phyloP scores from a whole-genome alignment of 2,113 vertebrate genomes.

The Anarhynchus alexandrinus region DNA sequence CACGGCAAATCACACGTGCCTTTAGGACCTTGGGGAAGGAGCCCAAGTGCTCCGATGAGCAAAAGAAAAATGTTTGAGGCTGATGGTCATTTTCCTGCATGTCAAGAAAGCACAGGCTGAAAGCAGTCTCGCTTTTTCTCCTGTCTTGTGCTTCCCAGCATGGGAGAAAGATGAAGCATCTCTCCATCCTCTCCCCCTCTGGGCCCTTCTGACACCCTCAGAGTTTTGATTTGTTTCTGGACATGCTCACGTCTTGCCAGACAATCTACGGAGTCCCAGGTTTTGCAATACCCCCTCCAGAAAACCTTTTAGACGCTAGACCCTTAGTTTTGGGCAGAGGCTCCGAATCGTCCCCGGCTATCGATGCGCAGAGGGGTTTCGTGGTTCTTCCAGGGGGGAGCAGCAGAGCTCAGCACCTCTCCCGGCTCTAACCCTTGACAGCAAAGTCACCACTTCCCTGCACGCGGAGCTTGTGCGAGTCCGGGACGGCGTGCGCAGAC shows the following conservation, averaged over 20 bases:
- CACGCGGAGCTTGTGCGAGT: fast-evolving
- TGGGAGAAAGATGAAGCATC: neutral
- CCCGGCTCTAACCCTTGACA: neutral
- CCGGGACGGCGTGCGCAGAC: fast-evolving
- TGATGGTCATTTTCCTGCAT: neutral
- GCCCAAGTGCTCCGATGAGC: neutral
- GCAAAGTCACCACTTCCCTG: neutral
- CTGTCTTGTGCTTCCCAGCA: neutral
- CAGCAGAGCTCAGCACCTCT: neutral
- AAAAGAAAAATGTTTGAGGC: neutral
- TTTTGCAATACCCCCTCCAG: neutral
- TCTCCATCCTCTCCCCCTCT: neutral
- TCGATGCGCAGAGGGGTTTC: neutral
- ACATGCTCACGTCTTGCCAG: neutral
- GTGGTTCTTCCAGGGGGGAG: neutral
- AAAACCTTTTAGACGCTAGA: neutral
- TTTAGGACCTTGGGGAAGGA: neutral
- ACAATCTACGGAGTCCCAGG: neutral
- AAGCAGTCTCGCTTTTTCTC: neutral
- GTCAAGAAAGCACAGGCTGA: neutral
- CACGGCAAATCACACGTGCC: fast-evolving
- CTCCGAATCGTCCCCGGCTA: neutral
- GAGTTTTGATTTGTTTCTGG: neutral
- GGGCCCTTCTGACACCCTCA: neutral
- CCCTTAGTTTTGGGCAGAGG: neutral